phyloP scores from a whole-genome alignment of 2,888 invertebrate species.

The Epistrophella euchroma region DNA sequence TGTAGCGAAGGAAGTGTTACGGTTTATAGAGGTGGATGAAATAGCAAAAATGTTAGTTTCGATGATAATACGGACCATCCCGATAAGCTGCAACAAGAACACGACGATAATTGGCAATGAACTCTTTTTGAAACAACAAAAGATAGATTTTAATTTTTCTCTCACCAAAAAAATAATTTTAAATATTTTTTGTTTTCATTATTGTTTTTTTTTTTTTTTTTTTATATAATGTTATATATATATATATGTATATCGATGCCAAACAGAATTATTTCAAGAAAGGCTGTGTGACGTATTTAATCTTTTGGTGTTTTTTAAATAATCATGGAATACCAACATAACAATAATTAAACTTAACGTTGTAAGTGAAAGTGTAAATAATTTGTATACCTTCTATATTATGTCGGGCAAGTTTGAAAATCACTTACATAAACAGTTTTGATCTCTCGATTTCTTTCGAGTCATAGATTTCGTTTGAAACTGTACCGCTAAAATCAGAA shows the following conservation, averaged over 20 bases:
- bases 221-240: not conserved
- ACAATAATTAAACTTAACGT: slow-evolving; percentile 24
- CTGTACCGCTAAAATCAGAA: too few relatives aligned
- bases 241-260: not conserved
- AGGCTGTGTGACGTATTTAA: slow-evolving; percentile 31
- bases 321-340: not conserved
- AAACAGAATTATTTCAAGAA: slow-evolving; percentile 6
- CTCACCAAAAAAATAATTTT: not conserved
- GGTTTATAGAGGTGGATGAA: slow-evolving; percentile 83
- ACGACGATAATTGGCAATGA: slow-evolving; percentile 14
- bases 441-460: not conserved
- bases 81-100: slow-evolving; percentile 2
- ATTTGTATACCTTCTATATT: not conserved
- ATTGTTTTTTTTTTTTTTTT: too few relatives aligned
- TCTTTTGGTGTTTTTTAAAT: slow-evolving; percentile 2
- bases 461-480: not conserved
- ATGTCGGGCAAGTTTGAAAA: not conserved
- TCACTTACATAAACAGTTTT: slow-evolving; percentile 9
- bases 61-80: slow-evolving; percentile 76
- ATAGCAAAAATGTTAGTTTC: slow-evolving; percentile 83
- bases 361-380: slow-evolving; percentile 23
- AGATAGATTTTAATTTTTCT: not conserved
- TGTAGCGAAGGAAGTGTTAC: slow-evolving; percentile 89
- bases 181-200: not conserved
- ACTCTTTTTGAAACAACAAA: not conserved